Evolutionary conservation across 2,797 vertebrate genomes (phyloP), one percentile per base, ranked within the genome.

Genomic region (Propithecus deckenii): DNA sequence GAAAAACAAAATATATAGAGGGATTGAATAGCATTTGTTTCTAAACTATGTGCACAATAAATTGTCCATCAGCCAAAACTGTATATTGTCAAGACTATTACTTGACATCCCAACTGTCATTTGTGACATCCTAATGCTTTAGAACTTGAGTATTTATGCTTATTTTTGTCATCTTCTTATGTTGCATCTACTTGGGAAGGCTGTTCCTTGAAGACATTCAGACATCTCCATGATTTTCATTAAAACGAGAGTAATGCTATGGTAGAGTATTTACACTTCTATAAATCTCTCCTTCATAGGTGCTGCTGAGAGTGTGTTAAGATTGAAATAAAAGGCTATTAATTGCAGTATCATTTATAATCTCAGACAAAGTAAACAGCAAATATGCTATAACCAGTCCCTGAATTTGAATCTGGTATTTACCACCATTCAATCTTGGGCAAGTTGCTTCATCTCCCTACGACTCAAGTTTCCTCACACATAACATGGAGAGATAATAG

Each of bases 11-110:
- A 23, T 32, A 35, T 48, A 14, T n/a, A 79, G 38, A 32, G 9
- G 15, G 11, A 71, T 46, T 4, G 17, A n/a, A 20, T 12, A 59
- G 11, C 38, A 17, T 46, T 30, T n/a, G 32, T 6, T 32, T 35
- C 23, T 5, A 63, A n/a, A 59, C 14, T 32, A 18, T 2, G 20
- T 0, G 8, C 35, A 9, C 18, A 18, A 23, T 9, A 23, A 23
- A 22, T 5, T 25, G 20, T 32, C n/a, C 35, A 23, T 7, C 25
- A 20, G 52, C 35, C 10, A 15, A 2, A 7, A 18, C 17, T 17
- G 11, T 75, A 48, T 25, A 25, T 25, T 57, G 23, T 57, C 55
- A 69, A 23, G 35, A 12, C 20, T 69, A 23, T 4, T 38, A 12
- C 4, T 11, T 3, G 9, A 23, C 41, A 74, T 4, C 50, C 35